Base-by-base conservation (phyloP, 2,113 vertebrate species). In the Daboia siamensis region DNA sequence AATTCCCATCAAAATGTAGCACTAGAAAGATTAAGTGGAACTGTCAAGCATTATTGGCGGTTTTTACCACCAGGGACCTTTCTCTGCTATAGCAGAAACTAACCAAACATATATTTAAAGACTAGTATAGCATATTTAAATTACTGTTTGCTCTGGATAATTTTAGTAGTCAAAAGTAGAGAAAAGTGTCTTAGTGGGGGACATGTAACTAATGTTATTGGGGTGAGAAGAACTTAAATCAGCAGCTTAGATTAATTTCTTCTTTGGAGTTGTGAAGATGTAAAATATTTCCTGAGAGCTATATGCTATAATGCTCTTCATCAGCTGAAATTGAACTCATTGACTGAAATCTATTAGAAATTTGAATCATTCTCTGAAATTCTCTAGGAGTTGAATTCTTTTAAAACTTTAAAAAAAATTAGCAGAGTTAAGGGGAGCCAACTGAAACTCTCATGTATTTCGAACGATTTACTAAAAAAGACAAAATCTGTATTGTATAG, bases 81-180 rank as follows among this genome's bases (percentile, higher is more conserved):
- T 52, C 26, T 57, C 90, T 94, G 61, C 48, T 69, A 15, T 15
- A 74, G 89, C 48, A 46, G 57, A 90, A 74, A 51, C 92, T 87
- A 92, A 88, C 86, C 91, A 92, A 92, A 92, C 86, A 87, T 92
- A 92, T 52, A n/a, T 88, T 92, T 92, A 87, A 92, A 92, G 86
- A 87, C 57, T 46, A n/a, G 80, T 92, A 13, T 89, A 69, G 61
- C 64, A 74, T 88, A 89, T 92, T 92, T 84, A 54, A 85, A 51
- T 89, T 92, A 89, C 91, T 92, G 87, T 92, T 89, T 51, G 39
- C 69, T 59, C 87, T 89, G 44, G 91, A 89, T 89, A 89, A 92
- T 92, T 85, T 89, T 89, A 92, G 55, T 92, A 92, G 87, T 88
- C 69, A 92, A 85, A 92, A 92, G 59, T 54, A 92, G 86, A 55